Percentiles rank a stretch among this genome's conserved stretches.
Conservation (phyloP, 1,140 invertebrate genomes). For the Drosophila sturtevanti region DNA sequence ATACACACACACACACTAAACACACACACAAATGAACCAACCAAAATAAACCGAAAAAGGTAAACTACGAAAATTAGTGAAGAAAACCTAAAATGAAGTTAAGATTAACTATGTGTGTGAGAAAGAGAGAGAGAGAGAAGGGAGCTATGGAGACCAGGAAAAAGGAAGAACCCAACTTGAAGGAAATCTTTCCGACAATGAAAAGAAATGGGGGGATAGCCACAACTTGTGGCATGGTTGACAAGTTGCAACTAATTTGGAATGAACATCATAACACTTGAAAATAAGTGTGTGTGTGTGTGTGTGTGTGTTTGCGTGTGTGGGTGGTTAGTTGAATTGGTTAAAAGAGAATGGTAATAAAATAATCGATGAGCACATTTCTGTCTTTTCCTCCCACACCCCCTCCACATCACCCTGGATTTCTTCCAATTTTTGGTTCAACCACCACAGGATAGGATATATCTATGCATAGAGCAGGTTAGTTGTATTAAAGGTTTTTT, state of each 20-base stretch:
- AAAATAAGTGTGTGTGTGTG: constrained; percentile 10
- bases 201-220: not conserved
- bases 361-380: constrained; percentile 57
- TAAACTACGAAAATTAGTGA: constrained; percentile 70
- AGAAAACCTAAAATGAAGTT: constrained; percentile 34
- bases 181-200: not conserved
- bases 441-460: constrained; percentile 1
- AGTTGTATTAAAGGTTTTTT: constrained; percentile 45
- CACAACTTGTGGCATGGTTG: constrained; percentile 75
- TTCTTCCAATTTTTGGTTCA: too few relatives aligned
- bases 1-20: not conserved
- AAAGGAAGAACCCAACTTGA: too few relatives aligned
- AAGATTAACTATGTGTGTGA: constrained; percentile 2
- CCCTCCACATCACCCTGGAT: too few relatives aligned
- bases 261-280: constrained; percentile 2
- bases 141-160: too few relatives aligned
- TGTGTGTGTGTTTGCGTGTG: constrained; percentile 22
- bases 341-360: constrained; percentile 52
- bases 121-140: constrained; percentile 12
- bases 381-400: too few relatives aligned
- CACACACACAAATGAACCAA: not conserved
- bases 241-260: constrained; percentile 47
- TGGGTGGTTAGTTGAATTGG: constrained; percentile 32
- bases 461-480: not conserved
- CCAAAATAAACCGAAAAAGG: constrained; percentile 32